These are phyloP conservation scores for Adela reaumurella DNA, from an alignment of 2,888 invertebrate species.

Conservation along the genomic window DNA sequence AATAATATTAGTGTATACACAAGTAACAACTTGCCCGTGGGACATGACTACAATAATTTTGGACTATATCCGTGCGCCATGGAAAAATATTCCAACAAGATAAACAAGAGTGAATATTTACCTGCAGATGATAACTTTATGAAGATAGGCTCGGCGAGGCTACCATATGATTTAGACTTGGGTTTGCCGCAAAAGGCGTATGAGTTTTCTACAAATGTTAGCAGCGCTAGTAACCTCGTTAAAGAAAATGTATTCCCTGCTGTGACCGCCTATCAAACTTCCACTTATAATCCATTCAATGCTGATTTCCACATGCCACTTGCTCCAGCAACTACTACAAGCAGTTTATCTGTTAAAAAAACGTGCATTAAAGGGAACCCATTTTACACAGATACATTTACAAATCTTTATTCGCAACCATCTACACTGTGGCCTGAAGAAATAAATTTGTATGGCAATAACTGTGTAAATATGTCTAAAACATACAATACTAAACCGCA, in stretches of 20 bases:
- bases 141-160: constrained; percentile 43
- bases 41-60: constrained; percentile 42
- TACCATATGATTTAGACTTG: constrained; percentile 47
- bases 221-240: constrained; percentile 28
- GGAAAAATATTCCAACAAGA: constrained; percentile 40
- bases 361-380: constrained; percentile 26
- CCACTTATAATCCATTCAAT: constrained; percentile 45
- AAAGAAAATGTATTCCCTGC: constrained; percentile 40
- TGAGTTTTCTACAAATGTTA: constrained; percentile 42
- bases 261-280: constrained; percentile 29
- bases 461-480: constrained; percentile 23
- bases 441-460: constrained; percentile 37
- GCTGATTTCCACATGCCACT: constrained; percentile 45
- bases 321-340: constrained; percentile 30
- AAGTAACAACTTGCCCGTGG: constrained; percentile 41
- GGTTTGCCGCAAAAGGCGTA: constrained; percentile 50
- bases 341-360: constrained; percentile 23
- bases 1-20: constrained; percentile 35
- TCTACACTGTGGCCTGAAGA: constrained; percentile 44
- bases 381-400: constrained; percentile 37
- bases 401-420: constrained; percentile 42
- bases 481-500: constrained; percentile 28
- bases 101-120: constrained; percentile 34
- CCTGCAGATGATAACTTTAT: constrained; percentile 45
- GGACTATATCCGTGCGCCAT: constrained; percentile 48